Evolutionary conservation across 2,797 vertebrate species (phyloP), one percentile per base, ranked within the genome.

Genomic region (Botia kubotai): DNA sequence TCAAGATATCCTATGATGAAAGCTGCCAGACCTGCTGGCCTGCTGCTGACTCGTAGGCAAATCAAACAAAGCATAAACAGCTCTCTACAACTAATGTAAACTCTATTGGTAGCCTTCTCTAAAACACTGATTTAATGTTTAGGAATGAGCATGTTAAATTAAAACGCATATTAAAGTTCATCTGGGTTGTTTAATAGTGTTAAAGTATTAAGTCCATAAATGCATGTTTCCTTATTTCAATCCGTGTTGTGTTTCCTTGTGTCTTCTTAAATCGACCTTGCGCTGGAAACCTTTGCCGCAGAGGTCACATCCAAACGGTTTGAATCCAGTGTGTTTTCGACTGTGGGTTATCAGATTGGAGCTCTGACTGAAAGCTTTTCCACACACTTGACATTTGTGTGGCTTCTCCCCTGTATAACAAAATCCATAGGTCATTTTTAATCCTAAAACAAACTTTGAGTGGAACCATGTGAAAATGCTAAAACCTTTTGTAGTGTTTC

Each of bases 271-370:
- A 84, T 99, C 98, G 90, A 99, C 98, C 84, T 99, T 99, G 16
- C 98, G 92, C 84, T 99, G 98, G 92, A 99, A 99, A 1, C 98
- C 98, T 91, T 98, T 98, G 0, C 96, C 96, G 84, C 98, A 99
- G 23, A 98, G 92, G 86, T 98, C 97, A 52, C 98, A 99, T 79
- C 96, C 96, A 17, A 99, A 99, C 6, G 98, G 98, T 87, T 99
- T 99, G 93, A 98, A 99, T 8, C 98, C 98, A 0, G 98, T 99
- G 91, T 99, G 98, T 83, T 99, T 99, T 79, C 98, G 93, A 88
- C 97, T 99, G 92, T 99, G 98, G 0, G 98, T 99, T 90, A 99
- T 99, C 85, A 99, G 96, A 91, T 99, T 99, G 88, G 98, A 99
- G 91, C 98, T 99, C 93, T 99, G 98, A 85, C 98, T 99, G 93